Evolutionary conservation across 2,113 vertebrate species (phyloP).

Genomic region (Dicerorhinus sumatrensis): DNA sequence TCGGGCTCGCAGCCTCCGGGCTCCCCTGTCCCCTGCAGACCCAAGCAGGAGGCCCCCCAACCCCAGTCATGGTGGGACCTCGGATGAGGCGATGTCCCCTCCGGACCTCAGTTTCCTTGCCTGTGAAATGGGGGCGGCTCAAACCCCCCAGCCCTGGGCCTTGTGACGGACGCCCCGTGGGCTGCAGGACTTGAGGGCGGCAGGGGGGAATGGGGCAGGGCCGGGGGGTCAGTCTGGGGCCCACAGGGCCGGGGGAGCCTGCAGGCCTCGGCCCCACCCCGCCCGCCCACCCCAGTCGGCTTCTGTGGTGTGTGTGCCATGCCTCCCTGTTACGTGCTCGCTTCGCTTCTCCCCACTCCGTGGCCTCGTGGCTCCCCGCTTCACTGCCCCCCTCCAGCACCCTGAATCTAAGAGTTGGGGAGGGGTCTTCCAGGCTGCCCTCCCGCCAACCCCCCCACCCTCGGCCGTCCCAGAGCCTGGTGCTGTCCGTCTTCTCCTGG

Average conservation of each 20-base stretch:
- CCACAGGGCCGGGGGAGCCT: slow-evolving; percentile 77
- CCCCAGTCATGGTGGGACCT: not conserved
- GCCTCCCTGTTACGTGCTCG: slow-evolving; percentile 65
- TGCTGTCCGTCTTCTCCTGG: not conserved
- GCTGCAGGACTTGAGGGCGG: not conserved
- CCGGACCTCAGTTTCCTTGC: not conserved
- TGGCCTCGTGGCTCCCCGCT: slow-evolving; percentile 68
- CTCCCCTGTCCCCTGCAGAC: slow-evolving; percentile 75
- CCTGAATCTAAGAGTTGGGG: not conserved
- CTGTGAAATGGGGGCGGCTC: not conserved
- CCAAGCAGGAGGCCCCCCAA: slow-evolving; percentile 50
- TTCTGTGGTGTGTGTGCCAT: slow-evolving; percentile 76
- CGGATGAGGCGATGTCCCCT: not conserved
- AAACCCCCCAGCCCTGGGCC: not conserved
- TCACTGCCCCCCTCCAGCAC: not conserved
- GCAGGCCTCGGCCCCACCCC: slow-evolving; percentile 67
- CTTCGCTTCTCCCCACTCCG: slow-evolving; percentile 69
- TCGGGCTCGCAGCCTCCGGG: slow-evolving; percentile 65
- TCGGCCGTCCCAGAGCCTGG: not conserved
- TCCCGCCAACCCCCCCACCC: not conserved
- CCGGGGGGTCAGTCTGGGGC: slow-evolving; percentile 40
- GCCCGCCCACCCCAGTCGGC: slow-evolving; percentile 42
- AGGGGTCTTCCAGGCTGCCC: not conserved
- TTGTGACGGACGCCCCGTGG: not conserved
- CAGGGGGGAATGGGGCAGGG: not conserved